Percentiles rank a stretch among this genome's conserved stretches.
Conservation (phyloP, 2,797 vertebrate genomes). For the Cyprinodon diabolis region DNA sequence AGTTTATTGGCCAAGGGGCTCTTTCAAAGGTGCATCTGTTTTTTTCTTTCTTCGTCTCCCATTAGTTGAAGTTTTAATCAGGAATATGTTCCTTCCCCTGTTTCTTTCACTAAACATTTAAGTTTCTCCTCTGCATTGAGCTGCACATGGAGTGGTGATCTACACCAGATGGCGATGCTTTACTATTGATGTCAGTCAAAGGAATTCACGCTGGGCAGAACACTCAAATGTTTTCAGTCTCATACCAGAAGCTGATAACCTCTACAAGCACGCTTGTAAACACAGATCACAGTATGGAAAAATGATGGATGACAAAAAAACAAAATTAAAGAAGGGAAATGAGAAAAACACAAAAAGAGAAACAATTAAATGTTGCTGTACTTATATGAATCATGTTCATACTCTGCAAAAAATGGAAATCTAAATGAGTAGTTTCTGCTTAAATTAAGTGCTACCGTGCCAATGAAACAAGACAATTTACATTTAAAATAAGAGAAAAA, state of each 20-base stretch:
- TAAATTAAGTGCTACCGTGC: too few species aligned
- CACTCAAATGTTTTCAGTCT: conserved; percentile 16
- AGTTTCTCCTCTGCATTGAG: conserved; percentile 30
- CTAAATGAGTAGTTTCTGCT: too few species aligned
- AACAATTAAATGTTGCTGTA: neutral
- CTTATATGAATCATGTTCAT: neutral
- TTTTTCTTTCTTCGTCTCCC: too few species aligned
- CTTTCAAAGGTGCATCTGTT: neutral
- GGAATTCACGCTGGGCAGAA: conserved; percentile 22
- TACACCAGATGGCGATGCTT: conserved; percentile 64
- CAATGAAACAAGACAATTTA: too few species aligned
- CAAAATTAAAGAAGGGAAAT: neutral
- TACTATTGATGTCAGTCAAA: conserved; percentile 31
- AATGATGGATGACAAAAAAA: neutral
- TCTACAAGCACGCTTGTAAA: conserved; percentile 11
- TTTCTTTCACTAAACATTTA: conserved; percentile 4
- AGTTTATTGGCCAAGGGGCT: conserved; percentile 13
- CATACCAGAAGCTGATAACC: conserved; percentile 7
- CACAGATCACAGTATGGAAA: conserved; percentile 5
- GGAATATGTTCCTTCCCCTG: neutral
- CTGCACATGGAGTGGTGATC: conserved; percentile 15
- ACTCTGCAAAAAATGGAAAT: too few species aligned
- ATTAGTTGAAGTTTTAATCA: conserved; percentile 1
- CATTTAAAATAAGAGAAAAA: too few species aligned
- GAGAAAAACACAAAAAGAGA: too few species aligned